Evolutionary conservation across 2,888 invertebrate species (phyloP), one percentile per base, ranked within the genome.

Genomic region (Hypomecis atomaria): DNA sequence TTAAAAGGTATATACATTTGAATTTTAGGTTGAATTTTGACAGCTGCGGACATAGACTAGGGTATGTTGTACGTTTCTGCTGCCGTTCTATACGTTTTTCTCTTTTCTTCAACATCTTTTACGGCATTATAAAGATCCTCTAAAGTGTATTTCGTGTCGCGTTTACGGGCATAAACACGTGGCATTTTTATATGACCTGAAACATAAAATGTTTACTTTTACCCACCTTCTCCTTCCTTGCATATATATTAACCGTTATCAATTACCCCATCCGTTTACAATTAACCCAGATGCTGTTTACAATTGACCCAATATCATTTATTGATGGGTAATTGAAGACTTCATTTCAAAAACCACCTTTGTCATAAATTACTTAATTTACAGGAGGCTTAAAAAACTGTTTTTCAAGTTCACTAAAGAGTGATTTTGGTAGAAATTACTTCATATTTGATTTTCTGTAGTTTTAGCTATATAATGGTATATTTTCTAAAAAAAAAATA

Each of bases 61-160:
- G 43, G 55, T 13, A 57, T 48, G 38, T 47, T 47, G 57, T 48
- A 57, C 38, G 57, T 57, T 34, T 34, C 57, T 40, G 47, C 57
- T 57, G 57, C 57, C 57, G 47, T 13, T 57, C 57, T 57, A 45
- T 57, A 57, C 47, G 47, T 55, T 42, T 55, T 55, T 55, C 55
- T 55, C 36, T 55, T 55, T 42, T 58, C 57, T 47, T 42, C 57
- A 58, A 40, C 57, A 58, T 58, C 47, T 47, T 47, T 47, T 38
- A 58, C 57, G 40, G 48, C 48, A 58, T 58, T 58, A 38, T 48
- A 58, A 58, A 58, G 47, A 58, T 58, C 57, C 33, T 47, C 23
- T 38, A 58, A 47, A 58, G 49, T 48, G 57, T 58, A 58, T 23
- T 48, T 48, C 42, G 57, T 58, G 38, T 48, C 57, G 48, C 48